Conservation (phyloP, 2,113 vertebrate genomes). For the Hymenochirus boettgeri region DNA sequence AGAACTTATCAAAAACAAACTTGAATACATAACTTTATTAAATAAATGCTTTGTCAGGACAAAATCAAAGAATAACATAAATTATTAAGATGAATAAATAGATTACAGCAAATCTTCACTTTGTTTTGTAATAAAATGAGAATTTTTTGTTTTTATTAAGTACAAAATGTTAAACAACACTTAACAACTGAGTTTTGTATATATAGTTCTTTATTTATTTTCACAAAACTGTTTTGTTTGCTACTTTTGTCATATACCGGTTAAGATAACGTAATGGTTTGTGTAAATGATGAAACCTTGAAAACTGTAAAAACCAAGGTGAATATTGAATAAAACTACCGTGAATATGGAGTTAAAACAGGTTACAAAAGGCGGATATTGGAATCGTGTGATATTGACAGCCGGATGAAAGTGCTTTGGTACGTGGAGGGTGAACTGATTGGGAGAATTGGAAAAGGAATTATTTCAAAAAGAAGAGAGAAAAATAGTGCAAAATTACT, state of each 20-base stretch:
- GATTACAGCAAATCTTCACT: constrained; percentile 98
- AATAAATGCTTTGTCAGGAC: constrained; percentile 99
- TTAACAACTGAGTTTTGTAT: constrained; percentile 69
- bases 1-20: constrained; percentile 38
- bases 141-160: constrained; percentile 77
- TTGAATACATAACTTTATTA: constrained; percentile 99
- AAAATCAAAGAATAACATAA: constrained; percentile 99
- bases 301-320: too few relatives aligned
- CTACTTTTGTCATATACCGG: constrained; percentile 60
- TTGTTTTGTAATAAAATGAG: constrained; percentile 89
- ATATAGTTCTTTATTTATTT: too few relatives aligned
- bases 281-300: constrained; percentile 72
- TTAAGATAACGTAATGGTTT: constrained; percentile 78
- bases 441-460: constrained; percentile 44
- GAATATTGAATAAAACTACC: too few relatives aligned
- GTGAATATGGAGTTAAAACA: constrained; percentile 67
- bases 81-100: constrained; percentile 99
- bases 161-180: constrained; percentile 94
- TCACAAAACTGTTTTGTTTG: constrained; percentile 66
- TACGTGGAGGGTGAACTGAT: constrained; percentile 46
- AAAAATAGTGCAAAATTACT: constrained; percentile 62
- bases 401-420: constrained; percentile 49
- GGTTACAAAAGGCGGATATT: constrained; percentile 58
- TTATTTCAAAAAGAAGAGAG: constrained; percentile 41
- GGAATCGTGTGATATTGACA: background rate